phyloP scores from a whole-genome alignment of 2,888 invertebrate genomes.

The Crocallis elinguaria region DNA sequence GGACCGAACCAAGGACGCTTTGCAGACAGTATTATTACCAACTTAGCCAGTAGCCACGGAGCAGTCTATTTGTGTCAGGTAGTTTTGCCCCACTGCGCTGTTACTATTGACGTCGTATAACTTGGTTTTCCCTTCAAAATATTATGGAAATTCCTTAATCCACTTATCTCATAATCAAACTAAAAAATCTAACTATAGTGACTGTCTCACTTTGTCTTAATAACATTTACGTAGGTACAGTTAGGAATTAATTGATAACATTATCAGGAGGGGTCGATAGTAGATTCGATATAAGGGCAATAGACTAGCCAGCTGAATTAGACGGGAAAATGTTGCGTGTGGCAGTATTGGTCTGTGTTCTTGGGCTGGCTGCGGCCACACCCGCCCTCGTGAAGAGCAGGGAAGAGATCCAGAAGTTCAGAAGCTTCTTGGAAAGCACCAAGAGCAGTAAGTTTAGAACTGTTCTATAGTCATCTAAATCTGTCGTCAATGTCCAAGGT shows the following conservation, averaged over 20 bases:
- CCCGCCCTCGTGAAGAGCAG: conserved; percentile 59
- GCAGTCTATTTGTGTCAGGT: too few species aligned
- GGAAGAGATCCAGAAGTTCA: conserved; percentile 67
- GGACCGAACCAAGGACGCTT: too few species aligned
- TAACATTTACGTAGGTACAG: conserved; percentile 21
- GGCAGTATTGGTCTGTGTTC: conserved; percentile 46
- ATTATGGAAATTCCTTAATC: background rate
- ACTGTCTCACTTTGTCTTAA: conserved; percentile 3
- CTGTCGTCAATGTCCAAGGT: too few species aligned
- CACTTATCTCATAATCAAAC: background rate
- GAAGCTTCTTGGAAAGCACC: conserved; percentile 63
- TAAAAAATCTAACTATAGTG: background rate
- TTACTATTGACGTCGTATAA: background rate
- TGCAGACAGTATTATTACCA: too few species aligned
- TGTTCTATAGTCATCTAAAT: too few species aligned
- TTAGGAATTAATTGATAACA: conserved; percentile 44
- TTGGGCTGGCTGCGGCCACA: conserved; percentile 52
- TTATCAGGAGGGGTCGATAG: conserved; percentile 37
- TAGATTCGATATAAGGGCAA: conserved; percentile 37
- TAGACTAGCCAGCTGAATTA: background rate
- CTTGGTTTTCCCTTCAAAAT: background rate
- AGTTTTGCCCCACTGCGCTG: too few species aligned
- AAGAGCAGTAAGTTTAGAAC: conserved; percentile 62
- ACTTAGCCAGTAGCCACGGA: too few species aligned
- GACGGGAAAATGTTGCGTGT: conserved; percentile 55